Evolutionary conservation across 2,113 vertebrate genomes (phyloP).

Genomic region (Oreocharis arfaki): DNA sequence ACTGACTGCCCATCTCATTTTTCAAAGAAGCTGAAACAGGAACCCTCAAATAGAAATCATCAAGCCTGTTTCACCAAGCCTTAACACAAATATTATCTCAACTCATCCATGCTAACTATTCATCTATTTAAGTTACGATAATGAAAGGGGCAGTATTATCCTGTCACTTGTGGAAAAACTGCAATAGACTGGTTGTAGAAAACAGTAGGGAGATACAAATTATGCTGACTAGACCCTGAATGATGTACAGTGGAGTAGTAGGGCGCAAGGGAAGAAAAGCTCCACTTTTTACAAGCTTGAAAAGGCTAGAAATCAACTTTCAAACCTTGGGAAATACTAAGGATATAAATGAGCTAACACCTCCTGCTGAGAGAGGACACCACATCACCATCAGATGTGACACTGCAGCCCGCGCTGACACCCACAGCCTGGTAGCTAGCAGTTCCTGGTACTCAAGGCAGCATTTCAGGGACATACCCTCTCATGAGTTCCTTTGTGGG

Average conservation of each 20-base stretch:
- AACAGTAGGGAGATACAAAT: not conserved
- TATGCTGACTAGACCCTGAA: not conserved
- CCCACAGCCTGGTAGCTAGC: not conserved
- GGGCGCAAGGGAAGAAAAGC: not conserved
- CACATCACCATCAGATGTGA: not conserved
- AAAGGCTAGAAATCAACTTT: not conserved
- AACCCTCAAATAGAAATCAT: not conserved
- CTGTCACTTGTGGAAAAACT: not conserved
- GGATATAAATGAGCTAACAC: not conserved
- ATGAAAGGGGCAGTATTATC: not conserved
- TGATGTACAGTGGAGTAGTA: not conserved
- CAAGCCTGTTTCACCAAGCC: not conserved
- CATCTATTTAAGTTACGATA: not conserved
- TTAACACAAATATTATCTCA: not conserved
- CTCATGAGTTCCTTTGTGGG: not conserved
- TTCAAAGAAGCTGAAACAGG: not conserved
- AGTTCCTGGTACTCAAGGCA: not conserved
- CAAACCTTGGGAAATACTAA: not conserved
- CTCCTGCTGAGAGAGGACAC: not conserved
- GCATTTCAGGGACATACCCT: not conserved
- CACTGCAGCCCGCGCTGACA: not conserved
- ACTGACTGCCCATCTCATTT: not conserved
- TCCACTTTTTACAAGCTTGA: not conserved
- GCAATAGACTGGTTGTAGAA: not conserved
- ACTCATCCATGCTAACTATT: not conserved